phyloP scores from a whole-genome alignment of 2,797 vertebrate genomes.

The Chaetophractus vellerosus region DNA sequence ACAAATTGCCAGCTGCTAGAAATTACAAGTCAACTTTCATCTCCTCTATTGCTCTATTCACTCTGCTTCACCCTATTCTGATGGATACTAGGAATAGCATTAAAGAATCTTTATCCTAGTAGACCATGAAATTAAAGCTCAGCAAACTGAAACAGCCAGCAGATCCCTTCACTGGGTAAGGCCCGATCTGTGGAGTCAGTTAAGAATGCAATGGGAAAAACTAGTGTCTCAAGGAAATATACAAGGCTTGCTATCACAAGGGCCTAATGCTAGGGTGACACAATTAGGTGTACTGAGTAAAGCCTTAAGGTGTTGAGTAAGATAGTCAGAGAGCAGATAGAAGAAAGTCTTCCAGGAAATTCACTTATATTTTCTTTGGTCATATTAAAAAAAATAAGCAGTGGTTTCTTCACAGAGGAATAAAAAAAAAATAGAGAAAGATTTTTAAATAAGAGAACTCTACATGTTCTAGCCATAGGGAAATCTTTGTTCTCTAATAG shows the following conservation, averaged over 20 bases:
- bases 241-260: neutral
- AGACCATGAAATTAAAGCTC: constrained; percentile 86
- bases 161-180: constrained; percentile 44
- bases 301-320: neutral
- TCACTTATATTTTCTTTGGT: neutral
- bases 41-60: constrained; percentile 61
- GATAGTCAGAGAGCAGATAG: neutral
- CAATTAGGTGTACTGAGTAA: neutral
- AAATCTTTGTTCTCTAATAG: neutral
- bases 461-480: neutral
- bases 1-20: constrained; percentile 33
- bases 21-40: constrained; percentile 72
- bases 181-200: constrained; percentile 60
- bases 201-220: constrained; percentile 56
- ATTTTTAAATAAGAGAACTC: neutral
- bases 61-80: constrained; percentile 47
- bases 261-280: neutral
- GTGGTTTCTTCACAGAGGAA: neutral
- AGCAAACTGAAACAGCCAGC: constrained; percentile 80
- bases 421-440: neutral
- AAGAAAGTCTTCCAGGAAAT: neutral
- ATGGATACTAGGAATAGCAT: constrained; percentile 77
- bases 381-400: constrained; percentile 10
- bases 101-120: constrained; percentile 78
- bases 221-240: constrained; percentile 57